These are phyloP conservation scores for Mythimna loreyi DNA, from an alignment of 2,888 invertebrate species.

Conservation along the genomic window DNA sequence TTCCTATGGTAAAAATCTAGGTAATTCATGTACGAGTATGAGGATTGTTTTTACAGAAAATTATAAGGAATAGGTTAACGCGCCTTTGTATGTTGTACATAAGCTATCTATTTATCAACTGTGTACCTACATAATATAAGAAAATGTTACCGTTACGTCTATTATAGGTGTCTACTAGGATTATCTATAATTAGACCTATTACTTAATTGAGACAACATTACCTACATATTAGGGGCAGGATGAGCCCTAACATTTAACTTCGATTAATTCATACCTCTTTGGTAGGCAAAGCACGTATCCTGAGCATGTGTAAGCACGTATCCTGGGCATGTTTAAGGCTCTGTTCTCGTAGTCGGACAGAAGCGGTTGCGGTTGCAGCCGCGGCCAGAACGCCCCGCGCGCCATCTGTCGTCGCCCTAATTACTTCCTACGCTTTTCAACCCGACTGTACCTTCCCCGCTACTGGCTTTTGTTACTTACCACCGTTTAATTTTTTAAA, in stretches of 20 bases:
- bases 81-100: not conserved
- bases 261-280: conserved; percentile 36
- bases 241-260: conserved; percentile 16
- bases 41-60: no score
- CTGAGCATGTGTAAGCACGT: conserved; percentile 53
- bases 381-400: conserved; percentile 66
- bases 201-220: conserved; percentile 15
- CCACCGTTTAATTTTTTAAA: conserved; percentile 82
- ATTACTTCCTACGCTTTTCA: conserved; percentile 88
- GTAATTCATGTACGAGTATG: no score
- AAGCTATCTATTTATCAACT: not conserved
- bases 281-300: conserved; percentile 45
- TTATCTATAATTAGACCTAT: not conserved
- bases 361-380: conserved; percentile 66
- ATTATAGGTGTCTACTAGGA: not conserved
- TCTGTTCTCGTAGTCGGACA: conserved; percentile 31
- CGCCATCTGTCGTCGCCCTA: conserved; percentile 85
- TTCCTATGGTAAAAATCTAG: no score
- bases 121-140: no score
- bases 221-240: not conserved
- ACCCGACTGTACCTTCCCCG: conserved; percentile 67
- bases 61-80: no score
- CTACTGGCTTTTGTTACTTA: conserved; percentile 78
- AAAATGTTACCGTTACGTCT: not conserved
- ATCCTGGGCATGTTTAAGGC: conserved; percentile 42